Base-by-base conservation (phyloP, 2,113 vertebrate genomes). In the Scomber colias region DNA sequence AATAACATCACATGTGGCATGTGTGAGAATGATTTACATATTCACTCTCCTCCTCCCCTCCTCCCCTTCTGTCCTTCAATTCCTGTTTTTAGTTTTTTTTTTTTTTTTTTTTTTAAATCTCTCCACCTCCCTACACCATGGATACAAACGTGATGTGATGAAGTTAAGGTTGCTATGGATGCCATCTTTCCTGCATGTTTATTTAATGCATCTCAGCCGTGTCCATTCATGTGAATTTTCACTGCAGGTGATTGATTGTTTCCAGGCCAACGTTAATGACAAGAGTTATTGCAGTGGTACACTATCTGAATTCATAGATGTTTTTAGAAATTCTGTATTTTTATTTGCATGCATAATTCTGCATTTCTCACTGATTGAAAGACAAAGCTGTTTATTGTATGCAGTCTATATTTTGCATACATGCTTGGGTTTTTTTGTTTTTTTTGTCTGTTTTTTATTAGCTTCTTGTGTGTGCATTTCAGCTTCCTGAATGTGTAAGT, bases 11-110 rank as follows among this genome's bases (percentile, higher is more conserved):
- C 67, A 75, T 60, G 63, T 44, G 81, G 61, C 46, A 77, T 73
- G 86, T 70, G 65, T 81, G 55, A 62, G 56, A 53, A 46, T 35
- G 55, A 83, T 92, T 87, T 84, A 49, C 77, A 91, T 86, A 71
- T 81, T 55, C 65, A 68, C 50, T 30, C 30, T 30, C 46, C 1
- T 79, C 79, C 30, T 64, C 71, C 49, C 69, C 21, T 72, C 60
- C 68, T 70, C 61, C 61, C 83, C 77, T 70, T 82, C 83, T 87
- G 77, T 84, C 83, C 69, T 71, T 79, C 69, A 27, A 10, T 27
- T 40, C 64, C 16, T 68, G 11, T 15, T 19, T 66, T 24, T 40
- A 49, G 55, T 21, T 21, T 21, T 21, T 21, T 21, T 21, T 15
- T 21, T 21, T 15, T 12, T 44, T 44, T 15, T 44, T 61, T 61